Evolutionary conservation across 1,140 invertebrate genomes (phyloP).

Genomic region (Hormaphis cornu): DNA sequence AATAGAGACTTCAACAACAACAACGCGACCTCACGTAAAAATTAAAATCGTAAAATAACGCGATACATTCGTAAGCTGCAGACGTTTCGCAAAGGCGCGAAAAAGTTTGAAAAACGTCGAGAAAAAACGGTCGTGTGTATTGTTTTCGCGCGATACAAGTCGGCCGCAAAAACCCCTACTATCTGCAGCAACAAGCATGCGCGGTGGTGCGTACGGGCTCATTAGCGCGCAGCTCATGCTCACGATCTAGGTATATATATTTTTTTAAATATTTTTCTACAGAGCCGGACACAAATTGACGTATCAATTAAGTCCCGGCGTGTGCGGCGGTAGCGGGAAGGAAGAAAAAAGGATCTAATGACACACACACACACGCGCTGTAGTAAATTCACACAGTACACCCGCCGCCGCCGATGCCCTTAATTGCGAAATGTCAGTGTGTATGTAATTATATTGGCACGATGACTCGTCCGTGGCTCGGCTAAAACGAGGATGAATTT

Average conservation of each 20-base stretch:
- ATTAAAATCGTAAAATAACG: slow-evolving; percentile 22
- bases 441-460: background rate
- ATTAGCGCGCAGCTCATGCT: slow-evolving; percentile 8
- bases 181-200: too few species aligned
- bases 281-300: slow-evolving; percentile 20
- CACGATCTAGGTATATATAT: slow-evolving; percentile 3
- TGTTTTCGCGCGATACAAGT: slow-evolving; percentile 7
- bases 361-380: background rate
- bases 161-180: slow-evolving; percentile 12
- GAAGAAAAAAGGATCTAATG: slow-evolving; percentile 11
- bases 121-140: background rate
- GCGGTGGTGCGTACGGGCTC: background rate
- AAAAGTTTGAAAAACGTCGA: too few species aligned
- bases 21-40: too few species aligned
- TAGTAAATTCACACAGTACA: background rate
- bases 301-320: slow-evolving; percentile 24
- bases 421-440: slow-evolving; percentile 17
- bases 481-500: background rate
- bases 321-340: background rate
- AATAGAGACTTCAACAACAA: too few species aligned
- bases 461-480: background rate
- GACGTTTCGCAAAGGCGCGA: too few species aligned
- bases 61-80: too few species aligned
- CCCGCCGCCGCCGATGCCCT: background rate
- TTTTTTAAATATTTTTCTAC: background rate